These are phyloP conservation scores for Bicyclus anynana DNA, from an alignment of 1,140 invertebrate genomes.

Conservation along the genomic window DNA sequence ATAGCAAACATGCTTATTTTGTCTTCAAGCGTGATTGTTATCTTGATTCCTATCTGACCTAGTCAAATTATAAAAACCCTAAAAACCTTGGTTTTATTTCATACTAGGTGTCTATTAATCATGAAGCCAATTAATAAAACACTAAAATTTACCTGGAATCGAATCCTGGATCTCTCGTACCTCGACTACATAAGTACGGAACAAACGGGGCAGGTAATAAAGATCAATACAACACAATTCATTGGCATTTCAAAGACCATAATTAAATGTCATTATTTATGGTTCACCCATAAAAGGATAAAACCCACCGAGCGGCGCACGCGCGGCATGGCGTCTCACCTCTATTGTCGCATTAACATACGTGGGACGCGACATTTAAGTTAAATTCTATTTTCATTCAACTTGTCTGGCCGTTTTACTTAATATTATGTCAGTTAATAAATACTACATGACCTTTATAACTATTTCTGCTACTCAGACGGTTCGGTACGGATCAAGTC, in stretches of 20 bases:
- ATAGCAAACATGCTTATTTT: too few species aligned
- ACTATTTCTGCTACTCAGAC: neutral
- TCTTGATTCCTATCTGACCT: too few species aligned
- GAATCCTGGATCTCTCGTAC: too few species aligned
- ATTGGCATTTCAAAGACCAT: neutral
- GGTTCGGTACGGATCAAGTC: neutral
- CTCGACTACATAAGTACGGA: too few species aligned
- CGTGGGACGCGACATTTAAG: constrained; percentile 33
- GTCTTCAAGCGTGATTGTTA: too few species aligned
- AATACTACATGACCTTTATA: constrained; percentile 12
- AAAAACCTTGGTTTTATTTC: too few species aligned
- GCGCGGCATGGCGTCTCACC: constrained; percentile 30
- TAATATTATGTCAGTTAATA: constrained; percentile 26
- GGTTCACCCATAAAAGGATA: constrained; percentile 7
- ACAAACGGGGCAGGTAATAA: too few species aligned
- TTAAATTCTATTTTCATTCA: constrained; percentile 25
- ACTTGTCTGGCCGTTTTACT: constrained; percentile 20
- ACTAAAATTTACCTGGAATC: too few species aligned
- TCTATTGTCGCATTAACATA: constrained; percentile 33
- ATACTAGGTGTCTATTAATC: too few species aligned
- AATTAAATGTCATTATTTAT: constrained; percentile 3
- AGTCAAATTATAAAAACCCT: too few species aligned
- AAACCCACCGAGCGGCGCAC: constrained; percentile 18
- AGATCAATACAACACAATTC: neutral
- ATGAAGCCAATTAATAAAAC: too few species aligned